These are phyloP conservation scores for Dione vanillae DNA, from an alignment of 2,888 invertebrate genomes.

Conservation along the genomic window DNA sequence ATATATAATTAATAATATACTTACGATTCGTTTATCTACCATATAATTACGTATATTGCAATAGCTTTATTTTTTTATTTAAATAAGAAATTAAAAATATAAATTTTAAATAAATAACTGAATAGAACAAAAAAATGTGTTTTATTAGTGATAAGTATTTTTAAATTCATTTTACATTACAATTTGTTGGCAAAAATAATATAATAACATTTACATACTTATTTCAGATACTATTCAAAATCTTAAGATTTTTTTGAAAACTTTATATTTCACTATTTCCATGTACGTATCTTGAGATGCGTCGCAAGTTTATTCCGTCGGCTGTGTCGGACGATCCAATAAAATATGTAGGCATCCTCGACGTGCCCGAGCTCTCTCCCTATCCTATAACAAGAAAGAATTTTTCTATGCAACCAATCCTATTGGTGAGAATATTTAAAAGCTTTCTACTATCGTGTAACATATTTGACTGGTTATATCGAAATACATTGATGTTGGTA, in stretches of 20 bases:
- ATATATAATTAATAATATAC: no score
- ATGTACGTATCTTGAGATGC: conserved; percentile 60
- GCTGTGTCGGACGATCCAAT: conserved; percentile 65
- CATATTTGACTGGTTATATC: conserved; percentile 36
- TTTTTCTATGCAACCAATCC: conserved; percentile 81
- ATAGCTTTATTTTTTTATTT: no score
- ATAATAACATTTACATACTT: neutral
- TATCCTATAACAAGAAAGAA: conserved; percentile 82
- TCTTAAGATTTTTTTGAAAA: no score
- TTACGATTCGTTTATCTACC: no score
- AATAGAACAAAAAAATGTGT: no score
- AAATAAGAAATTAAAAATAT: no score
- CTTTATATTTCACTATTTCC: neutral
- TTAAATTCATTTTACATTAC: no score
- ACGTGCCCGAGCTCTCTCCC: conserved; percentile 67
- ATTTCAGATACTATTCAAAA: neutral
- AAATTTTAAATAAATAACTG: no score
- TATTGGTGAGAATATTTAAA: conserved; percentile 68
- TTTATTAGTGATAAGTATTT: no score
- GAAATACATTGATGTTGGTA: conserved; percentile 21
- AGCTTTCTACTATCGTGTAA: conserved; percentile 47
- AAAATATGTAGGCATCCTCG: conserved; percentile 81
- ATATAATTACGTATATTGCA: no score
- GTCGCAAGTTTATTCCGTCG: conserved; percentile 51
- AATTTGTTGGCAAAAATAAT: no score